These are phyloP conservation scores for Atta texana DNA, from an alignment of 1,140 invertebrate genomes.

Conservation along the genomic window DNA sequence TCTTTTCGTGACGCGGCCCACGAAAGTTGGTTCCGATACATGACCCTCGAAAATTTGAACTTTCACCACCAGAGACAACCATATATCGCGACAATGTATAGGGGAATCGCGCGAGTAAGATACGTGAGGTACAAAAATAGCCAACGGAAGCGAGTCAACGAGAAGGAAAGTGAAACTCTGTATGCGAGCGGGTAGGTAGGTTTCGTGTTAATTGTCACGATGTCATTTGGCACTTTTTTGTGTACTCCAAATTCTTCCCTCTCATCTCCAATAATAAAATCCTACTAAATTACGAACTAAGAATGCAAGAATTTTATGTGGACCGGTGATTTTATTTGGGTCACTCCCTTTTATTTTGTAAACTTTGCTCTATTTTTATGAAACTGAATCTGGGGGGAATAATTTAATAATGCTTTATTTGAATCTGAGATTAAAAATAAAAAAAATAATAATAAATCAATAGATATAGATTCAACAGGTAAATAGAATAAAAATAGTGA, in stretches of 20 bases:
- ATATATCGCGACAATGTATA: conserved; percentile 34
- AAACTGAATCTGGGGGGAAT: too few relatives aligned
- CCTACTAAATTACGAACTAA: neutral
- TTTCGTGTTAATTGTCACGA: conserved; percentile 64
- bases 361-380: too few relatives aligned
- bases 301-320: too few relatives aligned
- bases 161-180: conserved; percentile 84
- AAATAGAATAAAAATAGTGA: too few relatives aligned
- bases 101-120: conserved; percentile 30
- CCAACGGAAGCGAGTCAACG: conserved; percentile 73
- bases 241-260: neutral
- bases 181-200: conserved; percentile 33
- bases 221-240: conserved; percentile 53
- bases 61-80: conserved; percentile 68
- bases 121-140: conserved; percentile 72
- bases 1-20: conserved; percentile 39
- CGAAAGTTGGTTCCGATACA: neutral
- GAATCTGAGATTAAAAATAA: too few relatives aligned
- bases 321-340: too few relatives aligned
- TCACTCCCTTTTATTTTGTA: too few relatives aligned
- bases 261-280: neutral
- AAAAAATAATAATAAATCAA: too few relatives aligned
- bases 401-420: too few relatives aligned
- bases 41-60: conserved; percentile 75
- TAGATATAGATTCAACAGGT: too few relatives aligned